Conservation (phyloP, 1,140 invertebrate species). For the Heliconius eleuchia region DNA sequence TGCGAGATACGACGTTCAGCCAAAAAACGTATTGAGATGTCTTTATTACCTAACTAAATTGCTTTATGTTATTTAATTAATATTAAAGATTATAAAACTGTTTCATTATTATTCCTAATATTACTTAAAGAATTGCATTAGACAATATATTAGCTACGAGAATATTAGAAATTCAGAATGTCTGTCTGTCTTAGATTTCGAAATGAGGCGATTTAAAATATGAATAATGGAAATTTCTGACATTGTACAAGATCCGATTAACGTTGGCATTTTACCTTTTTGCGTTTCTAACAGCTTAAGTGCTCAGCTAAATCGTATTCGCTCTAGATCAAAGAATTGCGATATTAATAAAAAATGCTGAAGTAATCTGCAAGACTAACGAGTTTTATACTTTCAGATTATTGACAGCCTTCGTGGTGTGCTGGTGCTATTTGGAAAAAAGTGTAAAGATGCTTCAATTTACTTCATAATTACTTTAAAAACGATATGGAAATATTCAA, state of each 20-base stretch:
- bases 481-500: too few relatives aligned
- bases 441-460: too few relatives aligned
- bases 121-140: neutral
- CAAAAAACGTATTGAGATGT: too few relatives aligned
- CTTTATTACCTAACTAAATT: too few relatives aligned
- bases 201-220: constrained; percentile 21
- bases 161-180: neutral
- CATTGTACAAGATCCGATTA: constrained; percentile 24
- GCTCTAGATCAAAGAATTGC: constrained; percentile 17
- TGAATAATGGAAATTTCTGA: constrained; percentile 24
- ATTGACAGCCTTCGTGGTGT: too few relatives aligned
- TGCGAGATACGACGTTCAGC: too few relatives aligned
- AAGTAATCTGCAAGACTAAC: neutral
- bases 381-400: neutral
- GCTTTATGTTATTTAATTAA: too few relatives aligned
- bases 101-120: neutral
- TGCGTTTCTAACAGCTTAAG: constrained; percentile 22
- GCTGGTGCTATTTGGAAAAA: too few relatives aligned
- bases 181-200: constrained; percentile 6
- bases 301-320: constrained; percentile 21
- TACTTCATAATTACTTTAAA: too few relatives aligned
- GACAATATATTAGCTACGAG: neutral
- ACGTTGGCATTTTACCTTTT: constrained; percentile 18
- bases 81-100: neutral
- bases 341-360: constrained; percentile 18